Conservation (phyloP, 1,140 invertebrate species). For the Hycleus phaleratus region DNA sequence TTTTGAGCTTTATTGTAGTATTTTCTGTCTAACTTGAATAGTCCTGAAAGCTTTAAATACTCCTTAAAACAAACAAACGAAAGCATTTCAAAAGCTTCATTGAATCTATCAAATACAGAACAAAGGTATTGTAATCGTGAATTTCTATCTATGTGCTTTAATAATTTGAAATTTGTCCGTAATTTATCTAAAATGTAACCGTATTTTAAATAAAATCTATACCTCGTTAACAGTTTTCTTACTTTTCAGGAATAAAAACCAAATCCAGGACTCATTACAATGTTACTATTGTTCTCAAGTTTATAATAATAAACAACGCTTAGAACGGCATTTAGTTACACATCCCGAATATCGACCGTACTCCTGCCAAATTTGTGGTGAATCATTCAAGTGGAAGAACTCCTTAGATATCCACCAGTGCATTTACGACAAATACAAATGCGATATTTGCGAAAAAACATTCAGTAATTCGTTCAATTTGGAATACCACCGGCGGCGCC, state of each 20-base stretch:
- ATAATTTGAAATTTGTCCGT: too few relatives aligned
- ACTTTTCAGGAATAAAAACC: constrained; percentile 5
- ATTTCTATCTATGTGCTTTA: background rate
- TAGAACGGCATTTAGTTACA: constrained; percentile 62
- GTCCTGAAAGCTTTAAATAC: too few relatives aligned
- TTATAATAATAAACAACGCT: constrained; percentile 8
- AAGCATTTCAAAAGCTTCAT: too few relatives aligned
- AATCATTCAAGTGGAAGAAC: constrained; percentile 45
- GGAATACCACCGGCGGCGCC: constrained; percentile 55
- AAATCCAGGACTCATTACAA: background rate
- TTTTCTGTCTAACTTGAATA: too few relatives aligned
- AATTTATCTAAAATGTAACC: too few relatives aligned
- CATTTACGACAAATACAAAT: constrained; percentile 29
- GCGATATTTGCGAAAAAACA: constrained; percentile 43
- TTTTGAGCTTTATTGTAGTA: too few relatives aligned
- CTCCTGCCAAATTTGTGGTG: constrained; percentile 56
- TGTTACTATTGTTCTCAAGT: constrained; percentile 9
- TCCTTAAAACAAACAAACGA: too few relatives aligned
- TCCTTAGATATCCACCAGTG: constrained; percentile 44
- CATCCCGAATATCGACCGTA: constrained; percentile 71
- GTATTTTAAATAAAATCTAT: too few relatives aligned
- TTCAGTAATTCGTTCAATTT: constrained; percentile 62
- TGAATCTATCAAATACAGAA: too few relatives aligned
- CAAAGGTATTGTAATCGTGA: too few relatives aligned
- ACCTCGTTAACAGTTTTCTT: background rate